phyloP scores from a whole-genome alignment of 2,888 invertebrate genomes.

The Hedychridium roseum region DNA sequence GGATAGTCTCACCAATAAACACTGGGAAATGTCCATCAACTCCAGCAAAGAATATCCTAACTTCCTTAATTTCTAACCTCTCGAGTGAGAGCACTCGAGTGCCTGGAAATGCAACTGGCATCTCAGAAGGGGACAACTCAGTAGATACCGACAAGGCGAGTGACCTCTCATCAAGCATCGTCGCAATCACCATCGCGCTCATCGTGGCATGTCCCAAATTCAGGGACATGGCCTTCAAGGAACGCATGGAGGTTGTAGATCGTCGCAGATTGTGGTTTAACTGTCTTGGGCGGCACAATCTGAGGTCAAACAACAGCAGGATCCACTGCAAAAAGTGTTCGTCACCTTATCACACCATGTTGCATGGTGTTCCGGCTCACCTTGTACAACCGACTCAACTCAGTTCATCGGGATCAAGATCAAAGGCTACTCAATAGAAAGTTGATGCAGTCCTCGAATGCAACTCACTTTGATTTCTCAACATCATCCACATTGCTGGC shows the following conservation, averaged over 20 bases:
- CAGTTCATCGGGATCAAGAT: not conserved
- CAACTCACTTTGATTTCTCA: too few relatives aligned
- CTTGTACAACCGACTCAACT: not conserved
- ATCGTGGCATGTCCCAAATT: not conserved
- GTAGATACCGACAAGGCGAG: too few relatives aligned
- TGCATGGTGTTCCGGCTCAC: not conserved
- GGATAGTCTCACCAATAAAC: not conserved
- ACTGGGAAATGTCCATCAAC: not conserved
- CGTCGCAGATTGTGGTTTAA: not conserved
- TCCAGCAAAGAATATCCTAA: not conserved
- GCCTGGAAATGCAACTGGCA: not conserved
- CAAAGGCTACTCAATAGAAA: not conserved
- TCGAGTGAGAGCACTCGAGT: not conserved
- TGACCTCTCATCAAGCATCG: too few relatives aligned
- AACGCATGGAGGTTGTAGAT: not conserved
- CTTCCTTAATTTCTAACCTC: not conserved
- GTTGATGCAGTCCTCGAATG: too few relatives aligned
- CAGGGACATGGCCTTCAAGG: not conserved
- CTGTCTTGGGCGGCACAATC: not conserved
- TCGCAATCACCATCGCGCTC: not conserved
- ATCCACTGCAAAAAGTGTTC: not conserved
- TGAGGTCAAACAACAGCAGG: not conserved
- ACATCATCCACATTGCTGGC: not conserved
- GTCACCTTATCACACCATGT: not conserved
- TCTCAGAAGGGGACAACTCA: not conserved